These are phyloP conservation scores for Motacilla tschutschensis DNA, from an alignment of 2,113 vertebrate genomes.

Conservation along the genomic window DNA sequence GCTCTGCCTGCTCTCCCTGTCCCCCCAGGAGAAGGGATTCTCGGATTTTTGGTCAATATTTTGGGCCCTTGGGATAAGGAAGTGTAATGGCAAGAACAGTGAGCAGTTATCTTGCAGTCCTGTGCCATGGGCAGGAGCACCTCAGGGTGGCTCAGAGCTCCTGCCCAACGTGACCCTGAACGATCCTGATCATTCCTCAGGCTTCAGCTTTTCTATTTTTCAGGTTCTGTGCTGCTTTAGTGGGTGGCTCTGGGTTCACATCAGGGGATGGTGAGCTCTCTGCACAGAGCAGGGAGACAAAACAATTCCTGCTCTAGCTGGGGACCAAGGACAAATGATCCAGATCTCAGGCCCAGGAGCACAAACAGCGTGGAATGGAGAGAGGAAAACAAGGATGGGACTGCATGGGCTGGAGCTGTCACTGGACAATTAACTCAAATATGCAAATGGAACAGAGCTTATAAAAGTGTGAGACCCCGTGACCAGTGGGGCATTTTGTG, in stretches of 20 bases:
- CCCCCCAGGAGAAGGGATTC: background rate
- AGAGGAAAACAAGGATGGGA: background rate
- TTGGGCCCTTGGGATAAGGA: background rate
- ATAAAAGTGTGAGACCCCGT: background rate
- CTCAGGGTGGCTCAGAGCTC: background rate
- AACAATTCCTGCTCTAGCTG: background rate
- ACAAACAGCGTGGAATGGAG: rapidly evolving
- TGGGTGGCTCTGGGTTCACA: background rate
- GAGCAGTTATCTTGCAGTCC: background rate
- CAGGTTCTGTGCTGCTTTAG: background rate
- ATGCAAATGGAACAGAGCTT: background rate
- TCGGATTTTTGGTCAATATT: no score
- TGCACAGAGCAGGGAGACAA: background rate
- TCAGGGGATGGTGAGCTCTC: background rate
- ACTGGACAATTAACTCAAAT: background rate
- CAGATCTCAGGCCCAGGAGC: background rate
- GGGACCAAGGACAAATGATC: background rate
- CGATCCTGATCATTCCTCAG: background rate
- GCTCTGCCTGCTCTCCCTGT: background rate
- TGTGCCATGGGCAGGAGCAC: background rate
- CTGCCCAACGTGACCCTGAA: rapidly evolving
- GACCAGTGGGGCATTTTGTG: background rate
- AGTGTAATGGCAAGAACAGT: background rate
- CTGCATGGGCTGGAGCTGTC: background rate
- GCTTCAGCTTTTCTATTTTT: background rate